Conservation (phyloP, 2,113 vertebrate genomes). For the Daboia siamensis region DNA sequence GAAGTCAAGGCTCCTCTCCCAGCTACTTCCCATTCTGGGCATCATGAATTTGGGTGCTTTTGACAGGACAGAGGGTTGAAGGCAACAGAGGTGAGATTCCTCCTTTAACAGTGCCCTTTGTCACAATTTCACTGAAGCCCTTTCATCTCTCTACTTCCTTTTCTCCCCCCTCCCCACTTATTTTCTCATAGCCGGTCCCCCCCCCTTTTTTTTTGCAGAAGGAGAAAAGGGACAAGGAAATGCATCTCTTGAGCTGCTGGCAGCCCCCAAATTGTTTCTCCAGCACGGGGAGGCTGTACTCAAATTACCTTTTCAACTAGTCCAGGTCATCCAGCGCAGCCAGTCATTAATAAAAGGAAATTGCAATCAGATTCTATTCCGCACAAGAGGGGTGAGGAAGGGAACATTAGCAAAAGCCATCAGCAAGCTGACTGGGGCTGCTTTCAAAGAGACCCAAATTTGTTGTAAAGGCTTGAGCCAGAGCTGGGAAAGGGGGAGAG, state of each 20-base stretch:
- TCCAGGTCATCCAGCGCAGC: slow-evolving; percentile 20
- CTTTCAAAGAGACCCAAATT: slow-evolving; percentile 28
- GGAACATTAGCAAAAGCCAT: not conserved
- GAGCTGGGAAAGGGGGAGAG: not conserved
- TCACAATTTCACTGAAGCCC: not conserved
- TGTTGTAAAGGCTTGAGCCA: not conserved
- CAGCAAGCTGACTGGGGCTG: not conserved
- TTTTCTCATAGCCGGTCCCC: not conserved
- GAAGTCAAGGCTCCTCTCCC: not conserved
- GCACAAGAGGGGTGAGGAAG: not conserved
- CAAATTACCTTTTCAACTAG: slow-evolving; percentile 17
- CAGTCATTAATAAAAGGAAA: slow-evolving; percentile 20
- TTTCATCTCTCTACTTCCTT: not conserved
- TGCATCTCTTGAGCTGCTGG: slow-evolving; percentile 5
- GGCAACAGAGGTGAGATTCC: not conserved
- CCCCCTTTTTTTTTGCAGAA: not conserved
- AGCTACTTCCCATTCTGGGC: not conserved
- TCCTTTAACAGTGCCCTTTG: not conserved
- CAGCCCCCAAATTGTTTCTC: not conserved
- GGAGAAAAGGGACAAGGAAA: not conserved
- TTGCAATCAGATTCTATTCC: slow-evolving; percentile 19
- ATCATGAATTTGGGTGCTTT: not conserved
- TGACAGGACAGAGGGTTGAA: not conserved
- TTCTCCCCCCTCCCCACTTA: not conserved
- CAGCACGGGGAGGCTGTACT: not conserved